Conservation (phyloP, 2,797 vertebrate genomes). For the Hybognathus amarus region DNA sequence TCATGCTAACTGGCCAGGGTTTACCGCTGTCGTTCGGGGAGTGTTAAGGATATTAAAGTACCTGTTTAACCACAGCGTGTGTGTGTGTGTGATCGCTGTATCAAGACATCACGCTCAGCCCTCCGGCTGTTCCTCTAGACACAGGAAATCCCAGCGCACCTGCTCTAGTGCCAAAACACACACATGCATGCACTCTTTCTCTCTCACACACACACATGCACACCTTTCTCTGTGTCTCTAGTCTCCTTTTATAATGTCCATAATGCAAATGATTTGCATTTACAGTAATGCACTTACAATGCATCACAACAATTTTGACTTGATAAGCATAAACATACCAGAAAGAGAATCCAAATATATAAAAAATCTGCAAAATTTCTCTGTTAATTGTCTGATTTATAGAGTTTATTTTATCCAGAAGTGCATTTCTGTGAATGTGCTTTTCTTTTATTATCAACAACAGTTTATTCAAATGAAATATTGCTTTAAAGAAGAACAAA, state of each 20-base stretch:
- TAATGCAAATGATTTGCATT: neutral
- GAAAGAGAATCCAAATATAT: neutral
- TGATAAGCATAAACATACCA: neutral
- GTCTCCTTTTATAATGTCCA: neutral
- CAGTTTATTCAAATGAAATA: neutral
- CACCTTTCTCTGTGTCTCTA: neutral
- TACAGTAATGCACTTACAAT: neutral
- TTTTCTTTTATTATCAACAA: neutral
- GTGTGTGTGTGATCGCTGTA: conserved; percentile 2
- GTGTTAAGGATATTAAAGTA: conserved; percentile 13
- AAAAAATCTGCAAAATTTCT: too few species aligned
- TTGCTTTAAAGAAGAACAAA: neutral
- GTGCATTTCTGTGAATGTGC: neutral
- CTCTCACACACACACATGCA: neutral
- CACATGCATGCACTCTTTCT: neutral
- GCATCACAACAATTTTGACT: neutral
- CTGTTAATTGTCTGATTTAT: neutral
- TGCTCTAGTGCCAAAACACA: conserved; percentile 22
- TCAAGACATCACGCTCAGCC: conserved; percentile 44
- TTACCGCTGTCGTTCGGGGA: conserved; percentile 1
- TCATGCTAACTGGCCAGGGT: conserved; percentile 38
- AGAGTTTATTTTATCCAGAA: too few species aligned
- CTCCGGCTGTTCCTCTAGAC: conserved; percentile 38
- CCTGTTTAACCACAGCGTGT: conserved; percentile 26
- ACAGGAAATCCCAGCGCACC: conserved; percentile 41